Evolutionary conservation across 2,888 invertebrate genomes (phyloP).

Genomic region (Parascotia fuliginaria): DNA sequence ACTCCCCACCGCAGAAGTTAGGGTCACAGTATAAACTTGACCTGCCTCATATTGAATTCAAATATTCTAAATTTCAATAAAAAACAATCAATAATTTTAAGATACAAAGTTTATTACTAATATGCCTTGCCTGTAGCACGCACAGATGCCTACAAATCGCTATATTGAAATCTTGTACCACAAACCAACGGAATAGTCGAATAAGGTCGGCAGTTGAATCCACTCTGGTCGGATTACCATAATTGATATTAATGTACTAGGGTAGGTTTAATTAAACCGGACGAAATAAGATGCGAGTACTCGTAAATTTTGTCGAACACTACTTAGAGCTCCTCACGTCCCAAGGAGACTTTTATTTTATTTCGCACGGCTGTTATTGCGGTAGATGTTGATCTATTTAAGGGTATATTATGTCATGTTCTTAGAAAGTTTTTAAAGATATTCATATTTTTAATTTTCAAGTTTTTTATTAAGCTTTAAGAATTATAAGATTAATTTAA

Average conservation of each 20-base stretch:
- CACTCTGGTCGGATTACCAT: conserved; percentile 71
- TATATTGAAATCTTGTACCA: conserved; percentile 43
- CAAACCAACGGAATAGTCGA: conserved; percentile 38
- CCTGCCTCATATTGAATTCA: too few relatives aligned
- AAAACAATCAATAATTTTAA: neutral
- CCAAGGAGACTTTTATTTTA: conserved; percentile 44
- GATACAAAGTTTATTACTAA: conserved; percentile 11
- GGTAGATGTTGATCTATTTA: neutral
- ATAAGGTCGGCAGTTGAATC: conserved; percentile 64
- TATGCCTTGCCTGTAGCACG: neutral
- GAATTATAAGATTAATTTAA: too few relatives aligned
- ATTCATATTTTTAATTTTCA: too few relatives aligned
- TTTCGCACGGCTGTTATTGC: conserved; percentile 25
- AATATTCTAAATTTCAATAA: too few relatives aligned
- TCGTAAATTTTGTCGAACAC: conserved; percentile 57
- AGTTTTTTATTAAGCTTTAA: too few relatives aligned
- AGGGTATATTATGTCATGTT: neutral
- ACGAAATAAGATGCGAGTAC: conserved; percentile 61
- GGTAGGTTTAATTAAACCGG: conserved; percentile 75
- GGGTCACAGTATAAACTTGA: too few relatives aligned
- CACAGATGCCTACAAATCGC: conserved; percentile 25
- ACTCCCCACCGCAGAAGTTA: too few relatives aligned
- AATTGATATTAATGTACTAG: conserved; percentile 77
- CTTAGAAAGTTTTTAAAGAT: too few relatives aligned
- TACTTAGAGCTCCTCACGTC: conserved; percentile 42